Conservation (phyloP, 2,797 vertebrate species). For the Mus spretus region DNA sequence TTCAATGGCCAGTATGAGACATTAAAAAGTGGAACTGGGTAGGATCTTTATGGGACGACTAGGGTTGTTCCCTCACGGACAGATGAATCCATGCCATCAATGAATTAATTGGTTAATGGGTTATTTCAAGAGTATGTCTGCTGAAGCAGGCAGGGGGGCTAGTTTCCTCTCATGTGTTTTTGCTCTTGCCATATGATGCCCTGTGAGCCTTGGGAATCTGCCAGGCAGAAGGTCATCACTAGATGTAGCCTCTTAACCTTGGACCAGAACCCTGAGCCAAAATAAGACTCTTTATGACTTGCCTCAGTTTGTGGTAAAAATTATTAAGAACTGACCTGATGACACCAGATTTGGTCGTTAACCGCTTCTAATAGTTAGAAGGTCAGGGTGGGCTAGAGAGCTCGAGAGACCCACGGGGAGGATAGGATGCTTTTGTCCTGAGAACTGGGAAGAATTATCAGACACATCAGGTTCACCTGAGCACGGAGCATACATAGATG, state of each 20-base stretch:
- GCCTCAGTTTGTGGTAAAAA: too few relatives aligned
- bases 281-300: neutral
- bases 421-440: neutral
- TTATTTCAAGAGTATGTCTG: neutral
- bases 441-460: neutral
- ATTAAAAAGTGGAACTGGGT: neutral
- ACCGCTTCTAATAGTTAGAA: neutral
- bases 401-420: neutral
- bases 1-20: neutral
- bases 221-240: neutral
- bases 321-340: neutral
- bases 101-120: neutral
- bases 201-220: neutral
- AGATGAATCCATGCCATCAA: neutral
- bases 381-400: neutral
- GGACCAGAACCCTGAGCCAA: too few relatives aligned
- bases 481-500: neutral
- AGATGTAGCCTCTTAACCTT: neutral
- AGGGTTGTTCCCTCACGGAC: neutral
- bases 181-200: neutral
- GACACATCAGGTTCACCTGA: neutral
- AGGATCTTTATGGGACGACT: neutral
- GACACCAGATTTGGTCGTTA: neutral
- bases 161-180: neutral
- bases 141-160: neutral